A percentile compares a stretch with the other conserved stretches of the same genome.
phyloP scores from a whole-genome alignment of 2,113 vertebrate genomes.

The Pseudorasbora parva region DNA sequence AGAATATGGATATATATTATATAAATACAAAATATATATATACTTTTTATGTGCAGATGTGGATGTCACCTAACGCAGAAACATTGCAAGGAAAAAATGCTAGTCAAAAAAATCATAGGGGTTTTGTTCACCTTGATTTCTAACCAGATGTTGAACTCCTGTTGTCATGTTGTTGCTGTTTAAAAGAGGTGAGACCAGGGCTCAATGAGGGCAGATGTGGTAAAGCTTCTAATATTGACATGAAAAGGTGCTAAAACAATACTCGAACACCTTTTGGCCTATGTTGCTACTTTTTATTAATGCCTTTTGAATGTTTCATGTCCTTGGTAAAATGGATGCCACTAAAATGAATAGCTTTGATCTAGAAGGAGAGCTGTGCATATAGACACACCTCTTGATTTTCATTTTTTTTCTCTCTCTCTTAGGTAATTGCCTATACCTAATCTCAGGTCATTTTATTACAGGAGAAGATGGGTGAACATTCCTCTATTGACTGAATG shows the following conservation, averaged over 20 bases:
- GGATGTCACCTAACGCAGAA: constrained; percentile 82
- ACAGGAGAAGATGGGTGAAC: background rate
- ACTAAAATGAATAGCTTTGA: background rate
- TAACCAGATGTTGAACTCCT: constrained; percentile 75
- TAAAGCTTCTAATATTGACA: constrained; percentile 42
- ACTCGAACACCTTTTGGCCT: constrained; percentile 50
- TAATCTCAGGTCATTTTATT: constrained; percentile 50
- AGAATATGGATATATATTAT: constrained; percentile 85
- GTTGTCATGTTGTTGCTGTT: constrained; percentile 79
- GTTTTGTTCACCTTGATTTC: constrained; percentile 75
- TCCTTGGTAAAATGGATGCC: constrained; percentile 13
- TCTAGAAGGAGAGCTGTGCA: background rate
- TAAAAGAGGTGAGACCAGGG: constrained; percentile 76
- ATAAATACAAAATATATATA: constrained; percentile 81
- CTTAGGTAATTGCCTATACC: constrained; percentile 16
- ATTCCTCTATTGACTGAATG: constrained; percentile 22
- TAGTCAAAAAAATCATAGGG: constrained; percentile 70
- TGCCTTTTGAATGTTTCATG: constrained; percentile 36
- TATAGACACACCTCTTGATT: background rate
- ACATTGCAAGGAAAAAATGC: constrained; percentile 73
- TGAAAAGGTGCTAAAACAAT: constrained; percentile 68
- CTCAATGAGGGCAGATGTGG: constrained; percentile 63
- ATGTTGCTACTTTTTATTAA: constrained; percentile 45
- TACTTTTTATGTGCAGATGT: constrained; percentile 84
- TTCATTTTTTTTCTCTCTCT: background rate